These are phyloP conservation scores for Rotaria macrura DNA, from an alignment of 2,888 invertebrate species.

Conservation along the genomic window DNA sequence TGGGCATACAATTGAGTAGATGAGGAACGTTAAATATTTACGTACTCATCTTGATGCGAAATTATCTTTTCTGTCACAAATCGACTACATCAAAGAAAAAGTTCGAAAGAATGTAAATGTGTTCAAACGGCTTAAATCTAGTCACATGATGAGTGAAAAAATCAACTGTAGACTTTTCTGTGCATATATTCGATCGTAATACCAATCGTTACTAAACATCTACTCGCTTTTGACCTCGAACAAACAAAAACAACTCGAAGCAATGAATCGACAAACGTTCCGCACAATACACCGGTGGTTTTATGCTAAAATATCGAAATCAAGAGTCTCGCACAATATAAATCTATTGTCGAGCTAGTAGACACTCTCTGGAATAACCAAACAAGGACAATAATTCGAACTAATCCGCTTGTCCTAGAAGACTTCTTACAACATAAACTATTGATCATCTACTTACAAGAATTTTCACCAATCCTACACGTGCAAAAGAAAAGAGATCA, in stretches of 20 bases:
- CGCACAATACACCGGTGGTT: not conserved
- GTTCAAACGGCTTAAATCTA: too few species aligned
- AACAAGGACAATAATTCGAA: not conserved
- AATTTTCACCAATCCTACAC: too few species aligned
- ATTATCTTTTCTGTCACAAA: not conserved
- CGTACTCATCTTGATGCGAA: not conserved
- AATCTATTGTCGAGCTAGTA: not conserved
- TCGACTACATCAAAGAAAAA: not conserved
- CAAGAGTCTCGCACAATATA: not conserved
- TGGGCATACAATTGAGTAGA: not conserved
- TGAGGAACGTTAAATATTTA: not conserved
- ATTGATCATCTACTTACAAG: not conserved
- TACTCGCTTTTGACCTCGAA: not conserved
- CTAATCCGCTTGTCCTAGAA: not conserved
- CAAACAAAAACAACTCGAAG: not conserved
- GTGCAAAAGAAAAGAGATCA: too few species aligned
- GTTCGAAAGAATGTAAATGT: too few species aligned
- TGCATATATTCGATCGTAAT: not conserved
- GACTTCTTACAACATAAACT: too few species aligned
- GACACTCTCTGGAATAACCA: not conserved
- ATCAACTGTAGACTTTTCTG: not conserved
- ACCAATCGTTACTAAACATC: not conserved
- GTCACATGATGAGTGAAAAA: too few species aligned
- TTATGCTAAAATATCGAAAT: not conserved
- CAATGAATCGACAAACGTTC: not conserved